Evolutionary conservation across 2,113 vertebrate genomes (phyloP), one percentile per base, ranked within the genome.

Genomic region (Atrichornis clamosus): DNA sequence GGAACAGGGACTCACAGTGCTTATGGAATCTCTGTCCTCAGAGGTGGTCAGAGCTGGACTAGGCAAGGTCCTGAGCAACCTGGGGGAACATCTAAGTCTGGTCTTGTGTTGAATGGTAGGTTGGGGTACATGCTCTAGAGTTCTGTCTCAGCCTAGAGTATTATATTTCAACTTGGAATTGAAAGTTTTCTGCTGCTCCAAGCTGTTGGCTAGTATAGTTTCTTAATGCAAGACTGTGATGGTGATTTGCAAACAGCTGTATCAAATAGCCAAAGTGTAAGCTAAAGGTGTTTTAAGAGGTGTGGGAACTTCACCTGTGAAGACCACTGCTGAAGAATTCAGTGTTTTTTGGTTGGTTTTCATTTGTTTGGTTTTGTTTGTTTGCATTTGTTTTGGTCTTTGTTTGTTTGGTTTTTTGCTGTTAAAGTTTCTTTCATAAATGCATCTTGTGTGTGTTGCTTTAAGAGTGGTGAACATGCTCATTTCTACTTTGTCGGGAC

Each of bases 1-100:
- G 18, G 18, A 84, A 30, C 17, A 52, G 69, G 10, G 8, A 6
- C 19, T 69, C 0, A 0, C 30, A 39, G n/a, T 49, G 22, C 2
- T 46, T 62, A 3, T 49, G 39, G 41, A 23, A 55, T 77, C 35
- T 65, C 33, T 14, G 10, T 69, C 32, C n/a, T 77, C n/a, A 21
- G 69, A 58, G 30, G 10, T 46, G 22, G 42, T 49, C 42, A 80
- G 32, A 82, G 32, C 70, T 74, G 75, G 24, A 16, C 15, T n/a
- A 60, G 23, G 13, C 46, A 77, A 50, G 8, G 20, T 37, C 39
- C n/a, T 80, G 27, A 74, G 69, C 26, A 56, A 52, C 13, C 19
- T 19, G 28, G 21, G 42, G 26, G 17, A 60, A 15, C 12, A 2
- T 10, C 56, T 37, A 15, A 37, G 32, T 53, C 33, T 47, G 13